These are phyloP conservation scores for Phalanger gymnotis DNA, from an alignment of 2,797 vertebrate genomes.

Conservation along the genomic window DNA sequence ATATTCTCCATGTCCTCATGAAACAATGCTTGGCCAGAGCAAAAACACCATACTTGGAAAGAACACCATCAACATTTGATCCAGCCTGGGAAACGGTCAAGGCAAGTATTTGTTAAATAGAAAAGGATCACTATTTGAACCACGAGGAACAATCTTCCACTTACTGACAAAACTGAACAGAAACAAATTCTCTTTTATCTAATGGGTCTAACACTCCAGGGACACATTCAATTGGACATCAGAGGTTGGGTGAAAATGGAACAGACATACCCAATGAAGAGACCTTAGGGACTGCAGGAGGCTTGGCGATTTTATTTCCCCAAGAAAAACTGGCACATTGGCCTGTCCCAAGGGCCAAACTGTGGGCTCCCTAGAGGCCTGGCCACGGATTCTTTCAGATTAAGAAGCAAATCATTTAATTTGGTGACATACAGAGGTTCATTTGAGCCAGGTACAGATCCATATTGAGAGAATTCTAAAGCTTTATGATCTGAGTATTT, in stretches of 20 bases:
- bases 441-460: conserved; percentile 31
- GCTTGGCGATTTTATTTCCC: conserved; percentile 42
- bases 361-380: not conserved
- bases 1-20: conserved; percentile 65
- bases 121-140: conserved; percentile 69
- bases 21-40: conserved; percentile 72
- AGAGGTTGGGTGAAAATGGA: conserved; percentile 44
- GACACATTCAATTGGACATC: not conserved
- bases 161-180: conserved; percentile 66
- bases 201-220: conserved; percentile 31
- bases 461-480: conserved; percentile 22
- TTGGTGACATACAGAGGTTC: conserved; percentile 26
- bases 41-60: conserved; percentile 66
- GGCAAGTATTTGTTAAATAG: conserved; percentile 75
- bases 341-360: not conserved
- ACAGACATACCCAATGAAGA: conserved; percentile 32
- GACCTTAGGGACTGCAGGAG: not conserved
- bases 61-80: conserved; percentile 80
- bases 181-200: conserved; percentile 68
- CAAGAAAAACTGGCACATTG: conserved; percentile 33
- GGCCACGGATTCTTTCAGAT: conserved; percentile 9
- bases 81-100: conserved; percentile 71
- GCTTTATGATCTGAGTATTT: conserved; percentile 30
- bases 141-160: conserved; percentile 59
- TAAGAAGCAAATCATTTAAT: conserved; percentile 8